A percentile compares a stretch with the other conserved stretches of the same genome.
Conservation (phyloP, 2,113 vertebrate species). For the Pholis gunnellus region DNA sequence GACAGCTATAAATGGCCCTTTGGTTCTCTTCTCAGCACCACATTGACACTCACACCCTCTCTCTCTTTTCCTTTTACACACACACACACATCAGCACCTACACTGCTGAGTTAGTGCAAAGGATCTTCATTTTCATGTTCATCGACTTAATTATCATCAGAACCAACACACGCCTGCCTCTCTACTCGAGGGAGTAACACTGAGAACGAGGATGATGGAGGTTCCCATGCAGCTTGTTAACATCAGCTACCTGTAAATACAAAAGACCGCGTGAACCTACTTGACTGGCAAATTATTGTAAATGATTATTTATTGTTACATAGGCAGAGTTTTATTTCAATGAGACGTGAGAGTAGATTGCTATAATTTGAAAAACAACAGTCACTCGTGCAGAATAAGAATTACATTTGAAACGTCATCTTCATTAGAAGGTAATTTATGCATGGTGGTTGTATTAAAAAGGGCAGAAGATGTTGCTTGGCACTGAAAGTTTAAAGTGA, state of each 20-base stretch:
- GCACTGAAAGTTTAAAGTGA: neutral
- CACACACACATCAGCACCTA: slow-evolving; percentile 8
- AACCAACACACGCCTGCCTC: slow-evolving; percentile 27
- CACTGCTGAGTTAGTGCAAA: slow-evolving; percentile 28
- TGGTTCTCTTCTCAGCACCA: slow-evolving; percentile 85
- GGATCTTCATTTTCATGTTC: slow-evolving; percentile 65
- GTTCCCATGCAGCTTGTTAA: slow-evolving; percentile 49
- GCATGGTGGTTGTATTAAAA: neutral
- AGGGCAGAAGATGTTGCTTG: neutral
- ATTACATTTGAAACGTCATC: neutral
- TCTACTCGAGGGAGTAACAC: slow-evolving; percentile 42
- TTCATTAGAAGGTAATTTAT: neutral
- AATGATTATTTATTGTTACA: slow-evolving; percentile 31
- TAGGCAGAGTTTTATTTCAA: slow-evolving; percentile 13
- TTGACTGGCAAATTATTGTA: slow-evolving; percentile 19
- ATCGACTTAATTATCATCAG: slow-evolving; percentile 64
- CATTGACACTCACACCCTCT: slow-evolving; percentile 56
- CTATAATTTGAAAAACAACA: neutral
- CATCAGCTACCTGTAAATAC: slow-evolving; percentile 43
- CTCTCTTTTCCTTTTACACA: neutral
- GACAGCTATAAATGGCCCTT: slow-evolving; percentile 99
- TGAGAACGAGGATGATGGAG: slow-evolving; percentile 33
- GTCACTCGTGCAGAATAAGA: neutral
- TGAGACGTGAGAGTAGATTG: neutral
- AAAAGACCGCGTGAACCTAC: slow-evolving; percentile 1